phyloP scores from a whole-genome alignment of 2,797 vertebrate species.

The Cuniculus paca region DNA sequence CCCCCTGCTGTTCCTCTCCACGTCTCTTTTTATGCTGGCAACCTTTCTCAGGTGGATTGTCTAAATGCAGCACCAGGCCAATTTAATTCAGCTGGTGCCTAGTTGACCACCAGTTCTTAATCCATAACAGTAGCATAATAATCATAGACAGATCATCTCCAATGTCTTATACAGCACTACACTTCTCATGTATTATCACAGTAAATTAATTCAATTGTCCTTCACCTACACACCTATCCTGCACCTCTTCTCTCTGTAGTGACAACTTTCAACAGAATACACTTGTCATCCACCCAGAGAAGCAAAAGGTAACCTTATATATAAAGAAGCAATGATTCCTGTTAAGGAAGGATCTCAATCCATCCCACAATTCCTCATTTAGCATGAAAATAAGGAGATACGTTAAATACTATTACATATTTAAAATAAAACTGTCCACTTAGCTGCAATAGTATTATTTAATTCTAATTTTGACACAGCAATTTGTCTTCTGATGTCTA shows the following conservation, averaged over 20 bases:
- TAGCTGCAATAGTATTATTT: slow-evolving; percentile 40
- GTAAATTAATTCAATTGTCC: background rate
- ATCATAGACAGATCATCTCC: background rate
- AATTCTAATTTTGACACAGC: slow-evolving; percentile 63
- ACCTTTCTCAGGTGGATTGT: too few relatives aligned
- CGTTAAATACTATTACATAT: slow-evolving; percentile 37
- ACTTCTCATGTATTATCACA: background rate
- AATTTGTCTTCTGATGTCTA: slow-evolving; percentile 67
- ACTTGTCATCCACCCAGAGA: background rate
- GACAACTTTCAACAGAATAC: background rate
- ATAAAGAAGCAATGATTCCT: background rate
- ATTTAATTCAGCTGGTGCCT: too few relatives aligned
- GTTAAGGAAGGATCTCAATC: background rate
- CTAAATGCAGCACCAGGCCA: too few relatives aligned
- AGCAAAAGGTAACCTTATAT: background rate
- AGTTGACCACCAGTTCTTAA: too few relatives aligned
- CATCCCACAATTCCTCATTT: background rate
- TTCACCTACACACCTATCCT: background rate
- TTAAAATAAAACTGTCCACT: slow-evolving; percentile 68
- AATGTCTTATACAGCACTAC: background rate
- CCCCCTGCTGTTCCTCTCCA: too few relatives aligned
- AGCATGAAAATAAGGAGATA: slow-evolving; percentile 27
- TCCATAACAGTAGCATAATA: too few relatives aligned
- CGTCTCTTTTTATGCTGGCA: too few relatives aligned
- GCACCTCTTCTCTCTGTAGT: background rate